Base-by-base conservation (phyloP, 2,797 vertebrate genomes). In the Danio choprae region DNA sequence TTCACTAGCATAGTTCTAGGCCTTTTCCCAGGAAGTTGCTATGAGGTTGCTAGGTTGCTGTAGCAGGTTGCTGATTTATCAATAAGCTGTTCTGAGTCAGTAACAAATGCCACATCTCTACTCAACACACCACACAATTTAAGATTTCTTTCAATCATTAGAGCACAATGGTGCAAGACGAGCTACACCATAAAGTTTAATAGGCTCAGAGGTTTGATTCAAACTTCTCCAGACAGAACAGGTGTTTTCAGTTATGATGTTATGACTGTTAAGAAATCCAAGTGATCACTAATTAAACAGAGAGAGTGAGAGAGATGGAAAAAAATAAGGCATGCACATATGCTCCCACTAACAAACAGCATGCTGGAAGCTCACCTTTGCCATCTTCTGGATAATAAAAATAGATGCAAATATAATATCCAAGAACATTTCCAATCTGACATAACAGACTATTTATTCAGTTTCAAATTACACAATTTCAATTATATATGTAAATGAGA, bases 371-470 rank as follows among this genome's bases (percentile, higher is more conserved):
- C 73, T 82, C 77, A 62, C 51, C 41, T 80, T 74, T 77, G 9
- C 82, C 77, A 81, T 53, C 77, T 84, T 41, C 77, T 80, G 68
- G 82, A 12, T n/a, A 74, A 60, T 22, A 58, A 41, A 15, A 60
- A 58, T 4, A n/a, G 12, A n/a, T 22, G n/a, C 22, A 12, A 71
- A 11, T 15, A 18, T 71, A 51, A n/a, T 38, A 51, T 51, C 15
- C 29, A 40, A 53, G 9, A 53, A 11, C 0, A 46, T 29, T 58
- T 73, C 58, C 53, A 22, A 73, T 46, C 6, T 74, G 44, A 46
- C 58, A 60, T 62, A 43, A 56, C 51, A 56, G 51, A 43, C 12
- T 43, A 5, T 40, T 71, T 41, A 56, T 56, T 56, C 18, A 1
- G 51, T 43, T 56, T 44, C 9, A 41, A 20, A 55, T 72, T 20